A percentile compares a stretch with the other conserved stretches of the same genome.
Conservation (phyloP, 1,140 invertebrate genomes). For the Batillaria attramentaria region DNA sequence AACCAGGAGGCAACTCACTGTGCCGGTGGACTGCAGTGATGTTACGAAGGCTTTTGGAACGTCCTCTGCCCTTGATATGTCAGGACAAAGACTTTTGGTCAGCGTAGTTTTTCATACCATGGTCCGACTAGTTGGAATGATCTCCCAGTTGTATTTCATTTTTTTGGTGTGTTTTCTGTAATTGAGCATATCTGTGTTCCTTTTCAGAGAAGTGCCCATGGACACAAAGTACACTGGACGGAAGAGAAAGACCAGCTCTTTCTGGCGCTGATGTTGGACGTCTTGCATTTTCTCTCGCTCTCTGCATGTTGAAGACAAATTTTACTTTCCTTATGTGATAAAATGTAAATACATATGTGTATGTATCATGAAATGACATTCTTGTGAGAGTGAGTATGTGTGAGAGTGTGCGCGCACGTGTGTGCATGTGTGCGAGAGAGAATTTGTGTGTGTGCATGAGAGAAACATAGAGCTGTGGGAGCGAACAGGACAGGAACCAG, state of each 20-base stretch:
- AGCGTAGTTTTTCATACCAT: no score
- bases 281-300: conserved; percentile 19
- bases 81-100: no score
- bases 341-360: not conserved
- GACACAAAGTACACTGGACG: conserved; percentile 74
- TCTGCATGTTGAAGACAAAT: no score
- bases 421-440: not conserved
- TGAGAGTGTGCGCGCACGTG: not conserved
- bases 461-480: no score
- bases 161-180: not conserved
- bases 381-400: not conserved
- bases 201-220: conserved; percentile 68
- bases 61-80: not conserved
- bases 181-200: conserved; percentile 30
- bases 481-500: no score
- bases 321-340: no score
- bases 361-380: no score
- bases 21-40: not conserved
- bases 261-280: not conserved
- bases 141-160: conserved; percentile 15
- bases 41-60: not conserved
- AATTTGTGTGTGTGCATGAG: not conserved
- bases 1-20: not conserved
- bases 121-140: no score
- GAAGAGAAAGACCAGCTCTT: conserved; percentile 60